Percentiles rank a stretch among this genome's conserved stretches.
These are phyloP conservation scores for Hirudo medicinalis DNA, from an alignment of 1,140 invertebrate species.

Conservation along the genomic window DNA sequence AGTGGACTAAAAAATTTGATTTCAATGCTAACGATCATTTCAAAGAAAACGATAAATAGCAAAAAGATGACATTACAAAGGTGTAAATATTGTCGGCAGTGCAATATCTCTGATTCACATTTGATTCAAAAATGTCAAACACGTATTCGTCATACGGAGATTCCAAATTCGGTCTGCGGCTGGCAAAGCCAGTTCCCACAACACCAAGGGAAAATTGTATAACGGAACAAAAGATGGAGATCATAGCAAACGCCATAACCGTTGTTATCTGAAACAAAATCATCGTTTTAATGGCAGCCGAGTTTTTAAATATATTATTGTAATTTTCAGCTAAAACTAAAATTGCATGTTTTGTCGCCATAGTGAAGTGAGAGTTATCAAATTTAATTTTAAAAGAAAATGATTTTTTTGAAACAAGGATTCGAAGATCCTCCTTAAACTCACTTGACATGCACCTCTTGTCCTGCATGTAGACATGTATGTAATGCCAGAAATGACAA, in stretches of 20 bases:
- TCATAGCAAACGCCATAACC: not conserved
- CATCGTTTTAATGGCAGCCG: not conserved
- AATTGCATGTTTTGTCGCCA: too few relatives aligned
- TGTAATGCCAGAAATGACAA: not conserved
- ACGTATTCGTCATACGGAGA: not conserved
- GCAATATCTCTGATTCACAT: not conserved
- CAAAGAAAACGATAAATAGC: not conserved
- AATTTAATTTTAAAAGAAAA: not conserved
- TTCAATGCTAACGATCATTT: not conserved
- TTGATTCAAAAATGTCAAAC: not conserved
- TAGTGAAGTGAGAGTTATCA: not conserved
- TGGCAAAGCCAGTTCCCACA: not conserved
- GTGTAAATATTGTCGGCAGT: not conserved
- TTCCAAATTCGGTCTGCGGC: not conserved
- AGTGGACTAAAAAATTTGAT: not conserved
- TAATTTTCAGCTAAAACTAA: not conserved
- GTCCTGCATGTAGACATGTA: not conserved
- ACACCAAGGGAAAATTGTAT: slow-evolving; percentile 7
- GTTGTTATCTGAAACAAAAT: not conserved
- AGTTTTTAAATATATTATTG: not conserved
- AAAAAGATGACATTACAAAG: slow-evolving; percentile 1
- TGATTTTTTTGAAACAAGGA: not conserved
- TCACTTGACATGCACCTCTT: too few relatives aligned
- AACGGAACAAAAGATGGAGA: not conserved
- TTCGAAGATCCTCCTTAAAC: not conserved